Conservation (phyloP, 1,140 invertebrate genomes). For the Idris sp. region DNA sequence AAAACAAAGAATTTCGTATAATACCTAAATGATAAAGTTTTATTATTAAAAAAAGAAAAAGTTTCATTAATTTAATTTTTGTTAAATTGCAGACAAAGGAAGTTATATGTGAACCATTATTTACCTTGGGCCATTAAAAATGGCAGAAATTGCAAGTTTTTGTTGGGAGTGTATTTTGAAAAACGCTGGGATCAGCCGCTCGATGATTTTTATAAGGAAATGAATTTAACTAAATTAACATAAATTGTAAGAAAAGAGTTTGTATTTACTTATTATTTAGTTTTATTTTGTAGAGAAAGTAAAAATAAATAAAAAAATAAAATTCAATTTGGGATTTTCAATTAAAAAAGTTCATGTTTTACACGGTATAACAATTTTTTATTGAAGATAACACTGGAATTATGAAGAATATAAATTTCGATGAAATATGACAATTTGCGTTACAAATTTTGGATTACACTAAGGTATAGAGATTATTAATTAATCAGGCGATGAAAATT, state of each 20-base stretch:
- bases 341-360: no score
- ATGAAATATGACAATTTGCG: slow-evolving; percentile 74
- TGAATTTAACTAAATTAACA: slow-evolving; percentile 80
- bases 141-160: slow-evolving; percentile 85
- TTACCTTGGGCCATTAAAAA: slow-evolving; percentile 93
- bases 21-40: no score
- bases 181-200: slow-evolving; percentile 95
- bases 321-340: no score
- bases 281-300: no score
- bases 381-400: slow-evolving; percentile 77
- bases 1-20: no score
- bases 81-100: slow-evolving; percentile 87
- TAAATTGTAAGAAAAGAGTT: no score
- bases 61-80: no score
- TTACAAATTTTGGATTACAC: slow-evolving; percentile 75
- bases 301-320: no score
- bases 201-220: slow-evolving; percentile 87
- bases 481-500: slow-evolving; percentile 68
- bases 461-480: slow-evolving; percentile 67
- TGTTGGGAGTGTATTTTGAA: slow-evolving; percentile 94
- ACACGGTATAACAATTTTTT: slow-evolving; percentile 77
- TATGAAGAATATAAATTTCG: slow-evolving; percentile 78
- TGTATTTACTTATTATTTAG: no score
- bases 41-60: no score
- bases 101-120: slow-evolving; percentile 87